These are phyloP conservation scores for Empidonax alnorum DNA, from an alignment of 2,113 vertebrate genomes.

Conservation along the genomic window DNA sequence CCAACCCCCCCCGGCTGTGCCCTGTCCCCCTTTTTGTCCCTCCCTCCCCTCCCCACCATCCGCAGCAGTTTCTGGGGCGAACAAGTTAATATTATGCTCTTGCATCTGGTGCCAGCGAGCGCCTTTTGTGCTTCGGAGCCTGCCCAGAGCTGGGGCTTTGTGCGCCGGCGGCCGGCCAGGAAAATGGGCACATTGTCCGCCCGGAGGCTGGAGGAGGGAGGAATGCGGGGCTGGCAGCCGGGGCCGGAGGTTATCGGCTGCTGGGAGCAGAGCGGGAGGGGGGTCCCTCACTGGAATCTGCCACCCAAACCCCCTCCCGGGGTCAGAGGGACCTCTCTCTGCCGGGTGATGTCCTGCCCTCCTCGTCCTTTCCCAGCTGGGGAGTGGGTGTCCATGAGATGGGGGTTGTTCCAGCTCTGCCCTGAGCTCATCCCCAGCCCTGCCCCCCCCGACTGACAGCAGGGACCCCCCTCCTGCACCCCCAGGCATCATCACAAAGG, in stretches of 20 bases:
- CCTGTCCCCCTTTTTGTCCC: neutral
- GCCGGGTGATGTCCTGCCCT: neutral
- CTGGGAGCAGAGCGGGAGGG: neutral
- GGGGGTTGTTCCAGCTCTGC: neutral
- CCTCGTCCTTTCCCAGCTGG: neutral
- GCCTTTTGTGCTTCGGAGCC: neutral
- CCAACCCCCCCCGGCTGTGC: neutral
- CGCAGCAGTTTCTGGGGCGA: neutral
- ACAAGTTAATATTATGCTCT: conserved; percentile 49
- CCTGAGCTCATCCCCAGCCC: too few relatives aligned
- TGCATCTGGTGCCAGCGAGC: conserved; percentile 18
- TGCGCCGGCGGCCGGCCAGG: neutral
- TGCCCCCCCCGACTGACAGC: accelerated
- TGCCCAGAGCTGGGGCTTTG: conserved; percentile 15
- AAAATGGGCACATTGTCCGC: conserved; percentile 57
- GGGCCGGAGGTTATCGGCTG: neutral
- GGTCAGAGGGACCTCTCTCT: neutral
- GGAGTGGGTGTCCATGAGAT: neutral
- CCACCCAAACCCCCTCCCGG: neutral
- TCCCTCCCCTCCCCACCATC: neutral
- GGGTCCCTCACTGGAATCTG: neutral
- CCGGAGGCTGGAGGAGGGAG: conserved; percentile 14
- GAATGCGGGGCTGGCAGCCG: neutral
- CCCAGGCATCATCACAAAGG: conserved; percentile 80
- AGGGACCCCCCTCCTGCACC: neutral